Conservation (phyloP, 2,888 invertebrate genomes). For the Aleiodes testaceus region DNA sequence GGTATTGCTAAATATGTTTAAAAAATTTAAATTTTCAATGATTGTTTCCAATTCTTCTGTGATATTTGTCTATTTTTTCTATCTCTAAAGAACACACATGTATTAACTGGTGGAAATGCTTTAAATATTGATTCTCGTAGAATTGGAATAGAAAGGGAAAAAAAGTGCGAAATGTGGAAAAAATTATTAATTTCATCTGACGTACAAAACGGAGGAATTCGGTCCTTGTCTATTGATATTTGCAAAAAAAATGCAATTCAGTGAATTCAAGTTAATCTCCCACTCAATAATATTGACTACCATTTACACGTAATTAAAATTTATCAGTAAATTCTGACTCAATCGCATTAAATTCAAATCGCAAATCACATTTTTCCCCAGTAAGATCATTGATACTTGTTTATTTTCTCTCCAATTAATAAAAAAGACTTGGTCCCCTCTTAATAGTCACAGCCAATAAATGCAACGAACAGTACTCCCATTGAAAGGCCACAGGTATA, state of each 20-base stretch:
- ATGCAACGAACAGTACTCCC: conserved; percentile 66
- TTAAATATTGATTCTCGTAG: neutral
- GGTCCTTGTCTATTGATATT: neutral
- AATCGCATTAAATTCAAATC: neutral
- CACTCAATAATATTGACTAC: conserved; percentile 24
- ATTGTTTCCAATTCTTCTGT: neutral
- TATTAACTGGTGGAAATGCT: conserved; percentile 4
- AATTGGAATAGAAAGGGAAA: neutral
- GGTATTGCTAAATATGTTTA: conserved; percentile 42
- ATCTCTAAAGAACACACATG: conserved; percentile 8
- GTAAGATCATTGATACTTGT: conserved; percentile 33
- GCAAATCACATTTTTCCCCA: conserved; percentile 12
- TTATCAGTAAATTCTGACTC: neutral
- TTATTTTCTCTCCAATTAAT: conserved; percentile 46
- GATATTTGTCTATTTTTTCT: neutral
- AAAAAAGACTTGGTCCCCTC: conserved; percentile 70
- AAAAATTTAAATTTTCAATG: conserved; percentile 40
- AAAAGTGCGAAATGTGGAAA: neutral
- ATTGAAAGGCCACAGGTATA: conserved; percentile 50
- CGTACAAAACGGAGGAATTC: too few relatives aligned
- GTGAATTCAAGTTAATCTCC: neutral
- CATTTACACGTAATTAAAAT: conserved; percentile 5
- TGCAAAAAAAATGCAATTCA: conserved; percentile 20
- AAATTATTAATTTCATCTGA: too few relatives aligned
- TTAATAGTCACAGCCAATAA: conserved; percentile 72